Conservation (phyloP, 53 echinoderm and acorn worm genomes). For the Zoroaster sp. region DNA sequence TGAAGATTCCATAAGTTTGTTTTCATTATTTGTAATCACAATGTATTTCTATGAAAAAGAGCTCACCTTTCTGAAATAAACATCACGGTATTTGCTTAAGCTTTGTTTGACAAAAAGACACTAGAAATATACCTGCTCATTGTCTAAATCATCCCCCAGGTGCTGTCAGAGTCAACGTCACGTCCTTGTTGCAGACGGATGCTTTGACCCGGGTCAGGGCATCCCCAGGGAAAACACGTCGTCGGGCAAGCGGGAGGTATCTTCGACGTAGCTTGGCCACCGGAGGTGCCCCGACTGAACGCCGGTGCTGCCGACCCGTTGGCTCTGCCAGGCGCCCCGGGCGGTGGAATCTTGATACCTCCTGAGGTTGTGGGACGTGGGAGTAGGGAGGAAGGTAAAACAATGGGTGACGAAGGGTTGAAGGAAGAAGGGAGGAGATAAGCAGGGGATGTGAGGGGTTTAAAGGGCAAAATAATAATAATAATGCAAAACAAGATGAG, state of each 20-base stretch:
- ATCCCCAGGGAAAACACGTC: slow-evolving; percentile 59
- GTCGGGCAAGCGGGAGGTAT: slow-evolving; percentile 32
- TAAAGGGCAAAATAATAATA: no score
- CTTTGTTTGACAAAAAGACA: no score
- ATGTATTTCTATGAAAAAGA: no score
- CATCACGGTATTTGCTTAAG: no score
- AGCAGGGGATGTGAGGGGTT: no score
- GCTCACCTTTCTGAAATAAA: no score
- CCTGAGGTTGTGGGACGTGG: slow-evolving; percentile 3
- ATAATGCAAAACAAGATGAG: no score
- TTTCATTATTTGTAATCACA: no score
- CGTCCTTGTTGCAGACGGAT: slow-evolving; percentile 35
- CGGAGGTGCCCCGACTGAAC: slow-evolving; percentile 65
- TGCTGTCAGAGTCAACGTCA: slow-evolving; percentile 66
- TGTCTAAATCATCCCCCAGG: slow-evolving; percentile 86
- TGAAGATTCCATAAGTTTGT: no score
- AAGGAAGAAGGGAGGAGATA: not conserved
- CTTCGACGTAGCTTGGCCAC: slow-evolving; percentile 61
- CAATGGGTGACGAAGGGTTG: not conserved
- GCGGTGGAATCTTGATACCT: not conserved
- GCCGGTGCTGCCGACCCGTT: slow-evolving; percentile 44
- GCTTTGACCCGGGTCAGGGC: slow-evolving; percentile 49
- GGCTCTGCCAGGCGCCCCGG: slow-evolving; percentile 39
- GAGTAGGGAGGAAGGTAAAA: no score
- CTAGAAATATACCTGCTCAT: slow-evolving; percentile 70